Evolutionary conservation across 2,797 vertebrate species (phyloP), one percentile per base, ranked within the genome.

Genomic region (Synaphobranchus kaupii): DNA sequence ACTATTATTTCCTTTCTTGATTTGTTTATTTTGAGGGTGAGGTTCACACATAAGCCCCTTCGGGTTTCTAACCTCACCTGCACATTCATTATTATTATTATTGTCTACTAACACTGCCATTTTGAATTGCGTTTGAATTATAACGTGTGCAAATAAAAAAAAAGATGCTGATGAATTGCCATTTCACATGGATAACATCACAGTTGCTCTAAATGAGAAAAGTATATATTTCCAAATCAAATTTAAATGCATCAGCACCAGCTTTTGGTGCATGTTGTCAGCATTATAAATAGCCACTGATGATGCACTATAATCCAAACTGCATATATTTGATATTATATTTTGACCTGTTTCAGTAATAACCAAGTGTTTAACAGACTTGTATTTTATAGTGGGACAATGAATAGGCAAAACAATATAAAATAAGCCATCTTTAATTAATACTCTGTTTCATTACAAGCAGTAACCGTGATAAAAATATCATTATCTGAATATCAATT

Each of bases 381-480:
- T 15, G 28, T 17, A 15, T 58, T 54, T 15, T 83, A 83, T 56
- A 83, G 17, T 83, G 50, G 4, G 52, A 56, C 1, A 5, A 83
- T 25, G 22, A 50, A 82, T 66, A 52, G 68, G 28, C 50, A 58
- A 44, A 10, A 58, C 50, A n/a, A 5, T 50, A 60, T 91, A 89
- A 92, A 91, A 91, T 91, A 90, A 66, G 66, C 88, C 17, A 58
- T 90, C 68, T 94, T 93, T 94, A 94, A 91, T 93, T 80, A 93
- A 91, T 91, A 91, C 85, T 85, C 87, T 87, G 86, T 86, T 17
- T 78, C 91, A 83, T 91, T 90, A 90, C 90, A 91, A 93, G 92
- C 92, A 94, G 90, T 86, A 78, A 85, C 87, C 89, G 89, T 88
- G 86, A 87, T 81, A 87, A 90, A 91, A 91, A 92, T 91, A 90